A percentile compares a stretch with the other conserved stretches of the same genome.
Conservation (phyloP, 2,888 invertebrate genomes). For the Mimumesa dahlbomi region DNA sequence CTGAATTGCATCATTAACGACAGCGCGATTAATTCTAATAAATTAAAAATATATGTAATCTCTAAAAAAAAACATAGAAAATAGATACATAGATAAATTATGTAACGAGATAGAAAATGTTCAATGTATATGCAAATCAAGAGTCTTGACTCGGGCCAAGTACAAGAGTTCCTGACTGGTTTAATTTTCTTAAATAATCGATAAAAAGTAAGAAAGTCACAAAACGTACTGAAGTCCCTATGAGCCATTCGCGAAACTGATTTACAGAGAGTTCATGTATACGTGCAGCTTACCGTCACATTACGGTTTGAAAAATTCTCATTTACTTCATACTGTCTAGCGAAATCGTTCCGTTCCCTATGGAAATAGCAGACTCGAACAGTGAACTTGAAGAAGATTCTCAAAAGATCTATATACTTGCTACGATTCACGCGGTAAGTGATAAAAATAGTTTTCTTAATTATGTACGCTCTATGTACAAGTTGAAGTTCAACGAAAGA, state of each 20-base stretch:
- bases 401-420: slow-evolving; percentile 19
- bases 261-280: slow-evolving; percentile 45
- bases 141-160: too few relatives aligned
- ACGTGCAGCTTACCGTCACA: slow-evolving; percentile 32
- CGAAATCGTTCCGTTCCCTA: slow-evolving; percentile 14
- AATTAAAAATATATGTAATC: too few relatives aligned
- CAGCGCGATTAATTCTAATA: too few relatives aligned
- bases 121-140: too few relatives aligned
- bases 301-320: slow-evolving; percentile 18
- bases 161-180: too few relatives aligned
- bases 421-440: slow-evolving; percentile 37
- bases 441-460: slow-evolving; percentile 51
- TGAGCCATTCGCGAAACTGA: slow-evolving; percentile 21
- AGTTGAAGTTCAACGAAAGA: slow-evolving; percentile 29
- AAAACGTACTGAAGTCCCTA: slow-evolving; percentile 5
- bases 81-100: too few relatives aligned
- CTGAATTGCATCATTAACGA: too few relatives aligned
- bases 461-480: slow-evolving; percentile 45
- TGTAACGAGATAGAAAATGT: too few relatives aligned
- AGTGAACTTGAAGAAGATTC: slow-evolving; percentile 26
- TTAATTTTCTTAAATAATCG: too few relatives aligned
- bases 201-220: not conserved
- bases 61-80: too few relatives aligned
- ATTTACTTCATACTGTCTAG: slow-evolving; percentile 27
- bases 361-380: slow-evolving; percentile 37